Percentiles rank a stretch among this genome's conserved stretches.
Conservation (phyloP, 2,888 invertebrate species). For the Mythimna albipuncta region DNA sequence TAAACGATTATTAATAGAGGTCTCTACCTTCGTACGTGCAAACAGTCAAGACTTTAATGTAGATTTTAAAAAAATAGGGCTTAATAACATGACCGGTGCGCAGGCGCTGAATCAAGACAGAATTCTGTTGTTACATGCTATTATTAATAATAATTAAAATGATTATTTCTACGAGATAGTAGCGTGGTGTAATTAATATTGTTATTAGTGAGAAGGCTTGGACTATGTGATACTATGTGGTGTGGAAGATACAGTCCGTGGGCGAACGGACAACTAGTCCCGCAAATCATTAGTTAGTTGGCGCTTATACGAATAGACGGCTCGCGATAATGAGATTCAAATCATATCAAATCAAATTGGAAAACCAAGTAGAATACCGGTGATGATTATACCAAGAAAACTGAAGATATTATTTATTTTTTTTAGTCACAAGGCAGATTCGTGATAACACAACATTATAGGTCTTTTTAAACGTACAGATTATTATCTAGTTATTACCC, state of each 20-base stretch:
- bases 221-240: conserved; percentile 61
- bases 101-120: conserved; percentile 46
- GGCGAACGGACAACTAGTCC: conserved; percentile 25
- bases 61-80: conserved; percentile 52
- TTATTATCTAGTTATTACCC: conserved; percentile 50
- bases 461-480: conserved; percentile 43
- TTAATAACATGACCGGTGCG: conserved; percentile 52
- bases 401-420: conserved; percentile 17
- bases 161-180: conserved; percentile 75
- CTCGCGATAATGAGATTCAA: conserved; percentile 39
- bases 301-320: conserved; percentile 35
- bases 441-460: conserved; percentile 31
- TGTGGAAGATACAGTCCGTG: conserved; percentile 15
- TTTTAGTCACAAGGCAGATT: conserved; percentile 26
- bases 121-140: conserved; percentile 62
- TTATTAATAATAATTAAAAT: conserved; percentile 80
- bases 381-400: conserved; percentile 16
- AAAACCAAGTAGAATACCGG: conserved; percentile 24
- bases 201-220: conserved; percentile 71
- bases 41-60: conserved; percentile 49
- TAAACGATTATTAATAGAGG: conserved; percentile 67
- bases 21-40: conserved; percentile 39
- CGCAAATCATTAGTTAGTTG: conserved; percentile 30
- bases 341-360: conserved; percentile 37
- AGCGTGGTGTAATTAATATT: conserved; percentile 77